Conservation (phyloP, 2,113 vertebrate genomes). For the Baryphthengus martii region DNA sequence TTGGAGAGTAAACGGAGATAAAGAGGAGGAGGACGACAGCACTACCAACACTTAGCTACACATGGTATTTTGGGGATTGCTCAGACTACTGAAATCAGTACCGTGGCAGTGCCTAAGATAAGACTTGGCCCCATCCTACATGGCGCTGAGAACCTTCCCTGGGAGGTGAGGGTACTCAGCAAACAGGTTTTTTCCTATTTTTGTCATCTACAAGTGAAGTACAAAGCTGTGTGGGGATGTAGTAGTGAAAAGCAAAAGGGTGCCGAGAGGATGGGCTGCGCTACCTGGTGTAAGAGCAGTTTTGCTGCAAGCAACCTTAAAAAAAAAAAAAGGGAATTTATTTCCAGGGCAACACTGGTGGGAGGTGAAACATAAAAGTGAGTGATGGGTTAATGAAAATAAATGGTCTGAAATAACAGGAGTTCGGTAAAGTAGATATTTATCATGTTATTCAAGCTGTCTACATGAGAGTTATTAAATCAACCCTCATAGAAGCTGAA, state of each 20-base stretch:
- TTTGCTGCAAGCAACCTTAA: neutral
- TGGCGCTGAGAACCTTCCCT: neutral
- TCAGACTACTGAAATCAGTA: neutral
- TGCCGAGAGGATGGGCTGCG: neutral
- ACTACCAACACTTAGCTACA: neutral
- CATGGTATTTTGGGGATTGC: neutral
- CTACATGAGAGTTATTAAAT: slow-evolving; percentile 18
- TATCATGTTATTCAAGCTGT: neutral
- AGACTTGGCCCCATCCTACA: neutral
- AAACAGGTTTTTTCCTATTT: neutral
- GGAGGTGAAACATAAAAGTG: slow-evolving; percentile 9
- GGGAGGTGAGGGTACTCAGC: neutral
- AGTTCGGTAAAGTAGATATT: slow-evolving; percentile 37
- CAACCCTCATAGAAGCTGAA: neutral
- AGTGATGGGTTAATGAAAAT: slow-evolving; percentile 35
- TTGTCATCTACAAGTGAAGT: neutral
- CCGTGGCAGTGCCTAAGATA: fast-evolving
- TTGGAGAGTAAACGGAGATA: neutral
- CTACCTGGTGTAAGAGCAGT: neutral
- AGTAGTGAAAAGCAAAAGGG: neutral
- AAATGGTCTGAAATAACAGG: slow-evolving; percentile 28
- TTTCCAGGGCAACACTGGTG: neutral
- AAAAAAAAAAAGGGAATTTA: neutral
- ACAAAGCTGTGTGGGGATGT: neutral
- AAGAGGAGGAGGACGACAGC: neutral